phyloP scores from a whole-genome alignment of 2,113 vertebrate species.

The Aptenodytes patagonicus region DNA sequence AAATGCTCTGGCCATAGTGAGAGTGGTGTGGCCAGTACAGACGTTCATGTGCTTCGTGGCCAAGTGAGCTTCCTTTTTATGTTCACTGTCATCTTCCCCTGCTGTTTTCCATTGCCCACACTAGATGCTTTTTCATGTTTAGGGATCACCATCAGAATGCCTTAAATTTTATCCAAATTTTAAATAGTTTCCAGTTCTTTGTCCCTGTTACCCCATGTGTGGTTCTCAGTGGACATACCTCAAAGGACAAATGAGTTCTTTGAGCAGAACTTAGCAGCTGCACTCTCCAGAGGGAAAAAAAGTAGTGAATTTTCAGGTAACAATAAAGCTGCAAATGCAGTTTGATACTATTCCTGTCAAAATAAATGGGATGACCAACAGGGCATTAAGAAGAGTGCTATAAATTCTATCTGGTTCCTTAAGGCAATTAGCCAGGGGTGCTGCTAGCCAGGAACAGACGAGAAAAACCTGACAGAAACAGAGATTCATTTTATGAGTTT shows the following conservation, averaged over 20 bases:
- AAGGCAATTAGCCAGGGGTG: not conserved
- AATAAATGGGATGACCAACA: not conserved
- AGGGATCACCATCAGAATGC: not conserved
- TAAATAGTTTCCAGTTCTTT: not conserved
- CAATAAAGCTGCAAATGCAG: not conserved
- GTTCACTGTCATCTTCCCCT: not conserved
- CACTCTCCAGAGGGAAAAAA: accelerated
- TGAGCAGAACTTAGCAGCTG: not conserved
- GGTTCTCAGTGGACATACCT: not conserved
- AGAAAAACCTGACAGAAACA: not conserved
- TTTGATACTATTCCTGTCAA: not conserved
- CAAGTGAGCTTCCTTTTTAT: not conserved
- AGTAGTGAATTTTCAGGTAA: not conserved
- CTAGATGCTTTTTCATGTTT: not conserved
- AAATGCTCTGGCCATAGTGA: not conserved
- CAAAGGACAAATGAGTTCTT: not conserved
- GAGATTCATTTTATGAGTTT: accelerated
- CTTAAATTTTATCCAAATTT: not conserved
- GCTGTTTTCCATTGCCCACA: not conserved
- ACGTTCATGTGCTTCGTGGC: not conserved
- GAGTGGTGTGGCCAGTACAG: not conserved
- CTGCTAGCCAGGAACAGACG: not conserved
- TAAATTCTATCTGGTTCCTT: not conserved
- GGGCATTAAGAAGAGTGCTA: not conserved
- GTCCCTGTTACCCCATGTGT: not conserved